Evolutionary conservation across 2,888 invertebrate genomes (phyloP).

Genomic region (Lordiphosa andalusiaca): DNA sequence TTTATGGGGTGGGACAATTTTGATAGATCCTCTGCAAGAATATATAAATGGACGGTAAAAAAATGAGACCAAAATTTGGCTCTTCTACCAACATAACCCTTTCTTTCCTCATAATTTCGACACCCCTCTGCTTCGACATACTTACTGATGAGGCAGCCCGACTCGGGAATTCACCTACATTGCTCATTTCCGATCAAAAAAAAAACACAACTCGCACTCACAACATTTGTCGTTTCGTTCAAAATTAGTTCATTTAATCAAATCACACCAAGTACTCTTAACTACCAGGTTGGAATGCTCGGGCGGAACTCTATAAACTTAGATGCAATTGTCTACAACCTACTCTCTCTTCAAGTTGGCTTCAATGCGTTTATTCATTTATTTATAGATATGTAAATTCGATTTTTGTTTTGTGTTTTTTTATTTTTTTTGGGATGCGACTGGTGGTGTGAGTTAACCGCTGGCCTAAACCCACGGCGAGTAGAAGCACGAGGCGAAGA

Average conservation of each 20-base stretch:
- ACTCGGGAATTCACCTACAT: too few relatives aligned
- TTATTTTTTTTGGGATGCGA: neutral
- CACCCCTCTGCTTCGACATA: too few relatives aligned
- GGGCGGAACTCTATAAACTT: conserved; percentile 44
- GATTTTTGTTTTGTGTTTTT: conserved; percentile 39
- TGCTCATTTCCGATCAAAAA: neutral
- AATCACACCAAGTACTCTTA: conserved; percentile 35
- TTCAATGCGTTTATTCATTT: conserved; percentile 22
- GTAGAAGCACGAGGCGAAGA: conserved; percentile 78
- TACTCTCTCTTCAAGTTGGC: conserved; percentile 15
- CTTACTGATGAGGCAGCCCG: too few relatives aligned
- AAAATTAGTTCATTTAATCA: conserved; percentile 43
- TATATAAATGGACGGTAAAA: too few relatives aligned
- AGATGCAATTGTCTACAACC: conserved; percentile 43
- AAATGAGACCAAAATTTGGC: too few relatives aligned
- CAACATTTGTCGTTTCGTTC: conserved; percentile 7
- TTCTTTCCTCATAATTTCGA: too few relatives aligned
- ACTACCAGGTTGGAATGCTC: conserved; percentile 31
- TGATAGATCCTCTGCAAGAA: too few relatives aligned
- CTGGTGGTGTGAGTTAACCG: neutral
- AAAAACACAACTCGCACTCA: conserved; percentile 1
- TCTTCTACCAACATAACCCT: too few relatives aligned
- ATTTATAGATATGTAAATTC: conserved; percentile 67
- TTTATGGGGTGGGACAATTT: too few relatives aligned
- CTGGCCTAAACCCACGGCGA: conserved; percentile 76